These are phyloP conservation scores for Oceanodroma tethys DNA, from an alignment of 2,113 vertebrate genomes.

Conservation along the genomic window DNA sequence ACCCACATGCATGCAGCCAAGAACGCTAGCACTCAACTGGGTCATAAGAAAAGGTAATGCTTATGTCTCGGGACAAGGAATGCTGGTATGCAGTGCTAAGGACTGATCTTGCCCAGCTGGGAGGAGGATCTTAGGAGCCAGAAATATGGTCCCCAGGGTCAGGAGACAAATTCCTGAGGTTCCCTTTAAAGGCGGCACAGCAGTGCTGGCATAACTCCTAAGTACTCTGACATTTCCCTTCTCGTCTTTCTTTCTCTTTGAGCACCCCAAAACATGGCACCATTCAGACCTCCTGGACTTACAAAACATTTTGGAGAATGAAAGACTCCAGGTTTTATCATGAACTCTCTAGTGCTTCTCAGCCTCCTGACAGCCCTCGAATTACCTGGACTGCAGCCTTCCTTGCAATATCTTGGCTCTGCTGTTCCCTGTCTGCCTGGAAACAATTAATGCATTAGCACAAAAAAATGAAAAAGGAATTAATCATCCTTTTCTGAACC, in stretches of 20 bases:
- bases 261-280: neutral
- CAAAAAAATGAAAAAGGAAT: neutral
- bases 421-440: conserved; percentile 22
- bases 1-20: neutral
- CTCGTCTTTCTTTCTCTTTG: neutral
- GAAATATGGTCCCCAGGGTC: neutral
- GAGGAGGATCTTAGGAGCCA: neutral
- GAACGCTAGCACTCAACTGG: neutral
- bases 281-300: neutral
- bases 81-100: neutral
- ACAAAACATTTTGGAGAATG: neutral
- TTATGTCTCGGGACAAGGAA: neutral
- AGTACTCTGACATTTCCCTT: neutral
- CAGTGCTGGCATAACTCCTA: neutral
- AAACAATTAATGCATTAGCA: conserved; percentile 59
- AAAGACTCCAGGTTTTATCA: neutral
- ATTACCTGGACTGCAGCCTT: conserved; percentile 60
- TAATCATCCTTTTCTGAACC: conserved; percentile 41
- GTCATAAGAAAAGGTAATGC: neutral
- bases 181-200: neutral
- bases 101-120: neutral
- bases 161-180: neutral
- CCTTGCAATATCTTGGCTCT: conserved; percentile 34
- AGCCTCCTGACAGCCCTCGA: neutral
- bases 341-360: conserved; percentile 17